Conservation (phyloP, 2,888 invertebrate species). For the Pollenia angustigena region DNA sequence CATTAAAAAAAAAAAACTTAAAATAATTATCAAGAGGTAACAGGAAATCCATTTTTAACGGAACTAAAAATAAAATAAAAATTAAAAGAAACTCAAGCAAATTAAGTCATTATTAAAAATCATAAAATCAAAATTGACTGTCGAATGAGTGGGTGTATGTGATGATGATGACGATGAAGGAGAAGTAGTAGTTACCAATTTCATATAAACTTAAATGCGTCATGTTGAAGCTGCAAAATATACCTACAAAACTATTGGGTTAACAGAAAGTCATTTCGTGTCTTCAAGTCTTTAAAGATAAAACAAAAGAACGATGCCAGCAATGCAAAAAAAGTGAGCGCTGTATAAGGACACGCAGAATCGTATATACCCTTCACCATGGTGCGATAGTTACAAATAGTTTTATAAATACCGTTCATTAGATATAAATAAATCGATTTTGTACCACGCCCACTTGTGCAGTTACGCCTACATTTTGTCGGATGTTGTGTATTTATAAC, state of each 20-base stretch:
- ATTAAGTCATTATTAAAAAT: slow-evolving; percentile 63
- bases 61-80: slow-evolving; percentile 30
- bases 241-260: background rate
- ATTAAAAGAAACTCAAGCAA: slow-evolving; percentile 15
- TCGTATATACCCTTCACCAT: too few relatives aligned
- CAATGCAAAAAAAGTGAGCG: too few relatives aligned
- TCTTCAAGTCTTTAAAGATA: too few relatives aligned
- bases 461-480: too few relatives aligned
- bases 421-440: too few relatives aligned
- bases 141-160: slow-evolving; percentile 25
- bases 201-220: slow-evolving; percentile 11
- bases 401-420: too few relatives aligned
- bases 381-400: too few relatives aligned
- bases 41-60: slow-evolving; percentile 65
- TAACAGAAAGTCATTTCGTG: background rate
- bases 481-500: too few relatives aligned
- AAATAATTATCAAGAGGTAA: slow-evolving; percentile 48
- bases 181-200: slow-evolving; percentile 25
- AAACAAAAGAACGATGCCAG: too few relatives aligned
- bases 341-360: too few relatives aligned
- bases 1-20: slow-evolving; percentile 15
- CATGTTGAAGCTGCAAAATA: slow-evolving; percentile 7
- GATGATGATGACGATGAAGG: slow-evolving; percentile 2
- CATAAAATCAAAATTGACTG: slow-evolving; percentile 9
- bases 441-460: too few relatives aligned